Conservation (phyloP, 2,797 vertebrate species). For the Anas bernieri region DNA sequence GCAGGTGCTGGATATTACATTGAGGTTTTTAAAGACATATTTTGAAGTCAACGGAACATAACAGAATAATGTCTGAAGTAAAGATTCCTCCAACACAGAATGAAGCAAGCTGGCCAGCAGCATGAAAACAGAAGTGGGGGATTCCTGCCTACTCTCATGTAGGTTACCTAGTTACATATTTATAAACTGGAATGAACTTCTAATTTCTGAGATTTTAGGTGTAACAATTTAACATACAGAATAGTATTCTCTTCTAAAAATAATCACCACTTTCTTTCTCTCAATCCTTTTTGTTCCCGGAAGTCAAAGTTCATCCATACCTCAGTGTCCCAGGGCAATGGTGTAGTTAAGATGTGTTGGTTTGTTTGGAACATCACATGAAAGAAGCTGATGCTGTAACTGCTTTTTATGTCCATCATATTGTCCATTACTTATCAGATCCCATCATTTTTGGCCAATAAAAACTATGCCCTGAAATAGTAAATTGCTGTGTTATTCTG, state of each 20-base stretch:
- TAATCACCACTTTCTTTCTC: not conserved
- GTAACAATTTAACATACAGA: not conserved
- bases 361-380: not conserved
- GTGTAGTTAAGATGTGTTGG: not conserved
- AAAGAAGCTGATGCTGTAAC: not conserved
- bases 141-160: not conserved
- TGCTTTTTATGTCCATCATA: rapidly evolving
- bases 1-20: slow-evolving; percentile 75
- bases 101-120: not conserved
- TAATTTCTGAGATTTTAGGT: not conserved
- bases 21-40: slow-evolving; percentile 58
- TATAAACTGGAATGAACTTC: not conserved
- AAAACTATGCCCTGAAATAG: not conserved
- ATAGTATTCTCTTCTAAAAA: not conserved
- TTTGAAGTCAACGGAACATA: slow-evolving; percentile 64
- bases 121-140: not conserved
- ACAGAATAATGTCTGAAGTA: slow-evolving; percentile 43
- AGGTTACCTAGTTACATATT: not conserved
- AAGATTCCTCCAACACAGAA: slow-evolving; percentile 17
- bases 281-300: not conserved
- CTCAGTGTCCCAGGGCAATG: not conserved
- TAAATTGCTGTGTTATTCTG: not conserved
- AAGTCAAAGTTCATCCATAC: not conserved
- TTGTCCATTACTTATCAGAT: not conserved
- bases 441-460: not conserved